Percentiles rank a stretch among this genome's conserved stretches.
phyloP scores from a whole-genome alignment of 2,797 vertebrate genomes.

The Ptychobarbus kaznakovi region DNA sequence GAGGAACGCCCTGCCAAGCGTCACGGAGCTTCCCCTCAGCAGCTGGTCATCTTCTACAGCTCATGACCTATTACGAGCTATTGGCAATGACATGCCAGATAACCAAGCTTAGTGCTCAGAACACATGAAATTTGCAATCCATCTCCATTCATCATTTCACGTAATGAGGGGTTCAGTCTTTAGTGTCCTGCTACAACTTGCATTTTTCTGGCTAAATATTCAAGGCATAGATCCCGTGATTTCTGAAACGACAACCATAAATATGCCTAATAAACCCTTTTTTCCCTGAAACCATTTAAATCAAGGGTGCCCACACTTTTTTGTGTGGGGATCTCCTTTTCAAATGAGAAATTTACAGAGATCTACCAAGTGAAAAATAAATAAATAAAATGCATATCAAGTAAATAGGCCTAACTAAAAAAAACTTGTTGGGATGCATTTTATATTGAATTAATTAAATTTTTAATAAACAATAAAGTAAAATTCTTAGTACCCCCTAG shows the following conservation, averaged over 20 bases:
- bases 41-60: constrained; percentile 37
- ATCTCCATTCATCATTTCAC: not conserved
- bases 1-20: not conserved
- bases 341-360: too few species aligned
- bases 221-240: not conserved
- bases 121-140: not conserved
- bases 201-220: too few species aligned
- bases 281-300: too few species aligned
- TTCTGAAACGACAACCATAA: not conserved
- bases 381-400: too few species aligned
- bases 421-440: too few species aligned
- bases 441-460: too few species aligned
- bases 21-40: constrained; percentile 10
- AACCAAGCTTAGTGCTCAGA: not conserved
- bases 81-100: not conserved
- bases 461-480: too few species aligned
- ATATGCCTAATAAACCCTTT: not conserved
- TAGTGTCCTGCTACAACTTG: not conserved
- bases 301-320: too few species aligned
- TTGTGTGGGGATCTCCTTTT: too few species aligned
- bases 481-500: too few species aligned
- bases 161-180: not conserved
- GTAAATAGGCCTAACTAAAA: too few species aligned
- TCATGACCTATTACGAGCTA: not conserved
- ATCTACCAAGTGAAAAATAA: too few species aligned